These are phyloP conservation scores for Agrenia bidenticulata DNA, from an alignment of 2,888 invertebrate genomes.

Conservation along the genomic window DNA sequence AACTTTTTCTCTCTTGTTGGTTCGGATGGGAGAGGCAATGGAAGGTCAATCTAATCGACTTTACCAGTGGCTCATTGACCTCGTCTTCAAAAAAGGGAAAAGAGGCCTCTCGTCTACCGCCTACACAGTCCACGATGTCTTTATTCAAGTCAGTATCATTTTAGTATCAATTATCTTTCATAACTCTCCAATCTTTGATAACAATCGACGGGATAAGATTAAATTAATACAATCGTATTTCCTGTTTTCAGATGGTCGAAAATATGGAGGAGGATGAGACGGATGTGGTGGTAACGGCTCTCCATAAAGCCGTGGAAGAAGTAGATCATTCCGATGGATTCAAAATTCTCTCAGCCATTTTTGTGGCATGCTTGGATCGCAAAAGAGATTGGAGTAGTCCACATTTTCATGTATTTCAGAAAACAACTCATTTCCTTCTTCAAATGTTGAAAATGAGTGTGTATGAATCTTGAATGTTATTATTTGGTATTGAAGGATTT, in stretches of 20 bases:
- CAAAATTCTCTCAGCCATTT: slow-evolving; percentile 29
- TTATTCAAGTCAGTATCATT: slow-evolving; percentile 42
- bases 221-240: no score
- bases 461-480: background rate
- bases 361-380: slow-evolving; percentile 26
- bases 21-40: slow-evolving; percentile 36
- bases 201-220: no score
- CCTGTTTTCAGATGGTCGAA: slow-evolving; percentile 35
- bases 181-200: no score
- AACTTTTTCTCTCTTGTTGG: slow-evolving; percentile 32
- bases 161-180: no score
- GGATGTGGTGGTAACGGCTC: slow-evolving; percentile 16
- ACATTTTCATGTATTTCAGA: slow-evolving; percentile 23
- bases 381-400: slow-evolving; percentile 26
- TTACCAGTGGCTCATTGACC: slow-evolving; percentile 44
- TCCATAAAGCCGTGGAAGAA: slow-evolving; percentile 33
- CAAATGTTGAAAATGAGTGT: no score
- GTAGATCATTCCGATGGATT: slow-evolving; percentile 28
- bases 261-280: slow-evolving; percentile 25
- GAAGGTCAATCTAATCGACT: slow-evolving; percentile 31
- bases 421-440: background rate
- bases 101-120: slow-evolving; percentile 26
- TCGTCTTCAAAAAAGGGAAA: slow-evolving; percentile 28
- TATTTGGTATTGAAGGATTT: slow-evolving; percentile 40
- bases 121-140: slow-evolving; percentile 33